Evolutionary conservation across 2,888 invertebrate genomes (phyloP).

Genomic region (Ctenicera cuprea): DNA sequence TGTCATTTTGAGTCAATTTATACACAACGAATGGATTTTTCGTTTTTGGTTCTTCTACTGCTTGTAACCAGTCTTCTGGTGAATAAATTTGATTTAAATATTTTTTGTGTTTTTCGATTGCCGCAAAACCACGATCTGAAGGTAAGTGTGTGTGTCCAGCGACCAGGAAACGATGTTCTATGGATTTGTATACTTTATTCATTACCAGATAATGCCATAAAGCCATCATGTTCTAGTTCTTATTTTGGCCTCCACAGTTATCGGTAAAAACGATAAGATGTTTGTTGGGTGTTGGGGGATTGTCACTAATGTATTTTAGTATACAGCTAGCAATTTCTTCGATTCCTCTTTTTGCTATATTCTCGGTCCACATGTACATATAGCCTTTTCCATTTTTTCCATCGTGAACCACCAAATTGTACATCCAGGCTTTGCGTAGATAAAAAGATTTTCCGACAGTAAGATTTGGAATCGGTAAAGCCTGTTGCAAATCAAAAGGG

Average conservation of each 20-base stretch:
- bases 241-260: slow-evolving; percentile 29
- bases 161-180: slow-evolving; percentile 26
- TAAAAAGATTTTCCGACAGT: slow-evolving; percentile 56
- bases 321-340: slow-evolving; percentile 49
- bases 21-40: not conserved
- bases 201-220: slow-evolving; percentile 28
- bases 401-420: slow-evolving; percentile 58
- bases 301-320: too few relatives aligned
- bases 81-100: slow-evolving; percentile 13
- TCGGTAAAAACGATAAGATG: slow-evolving; percentile 18
- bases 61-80: slow-evolving; percentile 22
- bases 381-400: slow-evolving; percentile 48
- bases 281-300: not conserved
- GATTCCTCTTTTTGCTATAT: slow-evolving; percentile 52
- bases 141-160: slow-evolving; percentile 34
- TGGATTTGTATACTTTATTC: slow-evolving; percentile 10
- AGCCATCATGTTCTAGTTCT: slow-evolving; percentile 11
- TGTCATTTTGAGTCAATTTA: not conserved
- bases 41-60: not conserved
- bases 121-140: slow-evolving; percentile 24
- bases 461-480: slow-evolving; percentile 52
- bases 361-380: slow-evolving; percentile 55
- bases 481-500: slow-evolving; percentile 57
- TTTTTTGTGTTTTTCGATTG: slow-evolving; percentile 26
- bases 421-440: slow-evolving; percentile 55